Conservation (phyloP, 1,140 invertebrate genomes). For the Neodiprion virginianus region DNA sequence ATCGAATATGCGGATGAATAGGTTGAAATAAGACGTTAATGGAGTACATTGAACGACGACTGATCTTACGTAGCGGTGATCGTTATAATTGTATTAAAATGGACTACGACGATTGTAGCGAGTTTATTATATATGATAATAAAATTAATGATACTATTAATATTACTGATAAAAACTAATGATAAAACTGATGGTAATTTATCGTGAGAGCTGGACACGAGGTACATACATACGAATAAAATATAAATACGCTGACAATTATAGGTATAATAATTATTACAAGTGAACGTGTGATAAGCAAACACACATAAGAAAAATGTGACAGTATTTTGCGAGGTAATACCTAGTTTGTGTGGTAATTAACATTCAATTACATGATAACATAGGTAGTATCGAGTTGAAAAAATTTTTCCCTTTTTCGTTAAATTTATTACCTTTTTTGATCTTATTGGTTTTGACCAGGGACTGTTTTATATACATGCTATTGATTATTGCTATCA, state of each 20-base stretch:
- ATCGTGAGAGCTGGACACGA: background rate
- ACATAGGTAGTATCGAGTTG: constrained; percentile 39
- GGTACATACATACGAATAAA: no score
- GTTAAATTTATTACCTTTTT: constrained; percentile 47
- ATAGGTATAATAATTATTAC: constrained; percentile 22
- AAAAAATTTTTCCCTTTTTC: constrained; percentile 36
- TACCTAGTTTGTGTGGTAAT: constrained; percentile 51
- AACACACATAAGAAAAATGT: constrained; percentile 31
- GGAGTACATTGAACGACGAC: background rate
- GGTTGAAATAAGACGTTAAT: no score
- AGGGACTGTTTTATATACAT: constrained; percentile 62
- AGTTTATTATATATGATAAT: background rate
- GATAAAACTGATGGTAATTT: background rate
- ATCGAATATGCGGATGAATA: background rate
- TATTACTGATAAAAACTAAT: background rate
- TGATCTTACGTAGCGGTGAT: constrained; percentile 7
- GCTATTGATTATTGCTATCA: constrained; percentile 43
- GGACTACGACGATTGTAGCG: background rate
- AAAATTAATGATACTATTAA: background rate
- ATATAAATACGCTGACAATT: constrained; percentile 6
- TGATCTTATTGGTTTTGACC: constrained; percentile 56
- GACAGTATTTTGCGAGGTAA: constrained; percentile 56
- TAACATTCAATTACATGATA: constrained; percentile 49
- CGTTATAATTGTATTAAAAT: constrained; percentile 6
- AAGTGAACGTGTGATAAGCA: constrained; percentile 2